Conservation (phyloP, 1,140 invertebrate species). For the Alviniconcha marisindica region DNA sequence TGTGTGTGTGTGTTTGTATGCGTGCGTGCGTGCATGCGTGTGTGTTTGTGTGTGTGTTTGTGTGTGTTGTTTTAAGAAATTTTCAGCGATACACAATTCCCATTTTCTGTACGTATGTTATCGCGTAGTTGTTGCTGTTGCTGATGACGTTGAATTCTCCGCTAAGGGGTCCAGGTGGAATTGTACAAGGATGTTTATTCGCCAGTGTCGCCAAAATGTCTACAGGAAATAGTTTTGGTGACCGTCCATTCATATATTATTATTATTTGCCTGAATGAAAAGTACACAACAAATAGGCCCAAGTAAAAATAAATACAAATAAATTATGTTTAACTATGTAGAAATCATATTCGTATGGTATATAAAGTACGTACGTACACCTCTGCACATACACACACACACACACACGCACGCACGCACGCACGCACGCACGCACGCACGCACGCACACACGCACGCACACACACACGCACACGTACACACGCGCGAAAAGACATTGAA, state of each 20-base stretch:
- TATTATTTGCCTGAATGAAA: not conserved
- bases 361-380: not conserved
- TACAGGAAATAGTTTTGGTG: no score
- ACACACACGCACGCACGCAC: not conserved
- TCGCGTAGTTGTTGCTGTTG: no score
- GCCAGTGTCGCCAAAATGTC: no score
- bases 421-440: not conserved
- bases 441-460: not conserved
- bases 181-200: no score
- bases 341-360: no score
- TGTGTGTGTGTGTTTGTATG: not conserved
- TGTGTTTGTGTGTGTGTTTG: not conserved
- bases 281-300: not conserved
- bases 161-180: no score
- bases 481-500: no score
- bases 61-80: not conserved
- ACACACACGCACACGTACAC: slow-evolving; percentile 3
- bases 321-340: no score
- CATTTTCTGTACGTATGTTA: no score
- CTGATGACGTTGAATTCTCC: no score
- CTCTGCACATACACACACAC: not conserved
- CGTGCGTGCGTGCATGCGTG: not conserved
- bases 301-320: not conserved
- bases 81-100: no score
- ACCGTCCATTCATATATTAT: not conserved